Percentiles rank a stretch among this genome's conserved stretches.
Evolutionary conservation across 2,113 vertebrate species (phyloP).

Genomic region (Synodontis membranacea): DNA sequence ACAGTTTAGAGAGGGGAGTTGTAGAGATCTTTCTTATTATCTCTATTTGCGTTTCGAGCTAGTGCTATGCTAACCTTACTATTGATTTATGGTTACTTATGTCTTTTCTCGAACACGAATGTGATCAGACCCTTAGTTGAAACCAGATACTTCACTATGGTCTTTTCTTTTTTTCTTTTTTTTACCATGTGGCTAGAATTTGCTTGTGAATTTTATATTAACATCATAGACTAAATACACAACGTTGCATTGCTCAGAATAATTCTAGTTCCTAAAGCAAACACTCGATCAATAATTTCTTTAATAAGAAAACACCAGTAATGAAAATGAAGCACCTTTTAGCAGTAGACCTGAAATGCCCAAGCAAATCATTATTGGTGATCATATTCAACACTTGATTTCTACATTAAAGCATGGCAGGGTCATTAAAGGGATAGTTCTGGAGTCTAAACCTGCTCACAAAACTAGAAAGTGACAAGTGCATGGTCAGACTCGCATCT

Average conservation of each 20-base stretch:
- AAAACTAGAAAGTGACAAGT: constrained; percentile 39
- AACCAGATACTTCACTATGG: neutral
- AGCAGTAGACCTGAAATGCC: constrained; percentile 11
- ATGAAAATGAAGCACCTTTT: constrained; percentile 31
- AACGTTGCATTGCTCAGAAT: constrained; percentile 9
- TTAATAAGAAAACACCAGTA: neutral
- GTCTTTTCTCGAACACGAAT: neutral
- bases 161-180: no score
- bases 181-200: constrained; percentile 20
- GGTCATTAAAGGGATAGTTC: constrained; percentile 35
- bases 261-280: constrained; percentile 3
- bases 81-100: neutral
- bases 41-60: neutral
- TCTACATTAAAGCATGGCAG: constrained; percentile 17
- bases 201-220: constrained; percentile 8
- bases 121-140: neutral
- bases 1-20: neutral
- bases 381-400: neutral
- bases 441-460: neutral
- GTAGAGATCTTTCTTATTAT: neutral
- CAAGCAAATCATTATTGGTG: neutral
- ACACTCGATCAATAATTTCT: neutral
- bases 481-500: constrained; percentile 8
- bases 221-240: constrained; percentile 17
- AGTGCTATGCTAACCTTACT: neutral